phyloP scores from a whole-genome alignment of 2,113 vertebrate species.

The Ammodytes marinus region DNA sequence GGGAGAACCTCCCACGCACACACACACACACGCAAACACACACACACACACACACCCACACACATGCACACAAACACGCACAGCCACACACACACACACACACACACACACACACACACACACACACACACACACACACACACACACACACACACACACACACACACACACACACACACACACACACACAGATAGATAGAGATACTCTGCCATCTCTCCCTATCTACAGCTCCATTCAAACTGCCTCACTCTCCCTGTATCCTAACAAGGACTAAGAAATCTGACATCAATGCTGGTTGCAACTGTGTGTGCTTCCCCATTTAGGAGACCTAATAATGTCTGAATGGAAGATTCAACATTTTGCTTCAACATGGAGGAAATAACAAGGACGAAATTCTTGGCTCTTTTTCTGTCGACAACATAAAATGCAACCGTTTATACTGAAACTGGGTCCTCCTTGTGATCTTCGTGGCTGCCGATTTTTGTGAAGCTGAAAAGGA shows the following conservation, averaged over 20 bases:
- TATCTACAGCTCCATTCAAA: constrained; percentile 12
- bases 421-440: constrained; percentile 19
- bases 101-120: constrained; percentile 30
- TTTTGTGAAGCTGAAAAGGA: constrained; percentile 81
- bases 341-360: constrained; percentile 27
- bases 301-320: constrained; percentile 17
- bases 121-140: neutral
- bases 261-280: constrained; percentile 27
- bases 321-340: constrained; percentile 35
- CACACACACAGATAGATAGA: neutral
- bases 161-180: constrained; percentile 24
- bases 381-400: constrained; percentile 53
- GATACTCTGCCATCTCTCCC: neutral
- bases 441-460: constrained; percentile 27
- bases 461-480: constrained; percentile 42
- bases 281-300: neutral
- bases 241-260: neutral
- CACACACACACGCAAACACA: neutral
- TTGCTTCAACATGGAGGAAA: constrained; percentile 27
- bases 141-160: constrained; percentile 40
- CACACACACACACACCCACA: constrained; percentile 22
- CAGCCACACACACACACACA: constrained; percentile 9
- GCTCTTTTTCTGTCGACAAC: constrained; percentile 41
- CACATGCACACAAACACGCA: constrained; percentile 17
- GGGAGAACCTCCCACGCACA: constrained; percentile 55